Conservation (phyloP, 1,140 invertebrate genomes). For the Galleria mellonella region DNA sequence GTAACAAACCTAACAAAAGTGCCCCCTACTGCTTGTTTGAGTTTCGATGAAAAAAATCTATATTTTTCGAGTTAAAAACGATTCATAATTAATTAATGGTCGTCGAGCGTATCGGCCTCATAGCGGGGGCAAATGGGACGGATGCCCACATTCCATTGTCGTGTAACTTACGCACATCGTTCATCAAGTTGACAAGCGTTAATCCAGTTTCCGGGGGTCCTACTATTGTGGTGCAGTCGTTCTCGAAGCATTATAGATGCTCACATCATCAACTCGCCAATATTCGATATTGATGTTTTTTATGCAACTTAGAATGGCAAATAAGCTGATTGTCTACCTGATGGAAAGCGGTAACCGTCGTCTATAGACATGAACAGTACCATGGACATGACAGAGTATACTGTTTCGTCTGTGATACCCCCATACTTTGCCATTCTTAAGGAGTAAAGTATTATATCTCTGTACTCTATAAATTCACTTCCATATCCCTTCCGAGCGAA, state of each 20-base stretch:
- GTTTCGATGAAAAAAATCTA: not conserved
- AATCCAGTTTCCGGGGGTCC: slow-evolving; percentile 63
- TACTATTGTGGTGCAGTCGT: slow-evolving; percentile 26
- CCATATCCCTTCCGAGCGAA: too few species aligned
- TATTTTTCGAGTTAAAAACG: slow-evolving; percentile 14
- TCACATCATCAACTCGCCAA: not conserved
- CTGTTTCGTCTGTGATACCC: too few species aligned
- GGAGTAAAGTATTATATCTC: too few species aligned
- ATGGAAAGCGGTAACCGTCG: too few species aligned
- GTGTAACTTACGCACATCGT: slow-evolving; percentile 69
- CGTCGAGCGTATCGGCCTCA: slow-evolving; percentile 46
- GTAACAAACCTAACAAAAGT: too few species aligned
- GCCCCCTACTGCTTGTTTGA: too few species aligned
- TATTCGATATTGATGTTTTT: not conserved
- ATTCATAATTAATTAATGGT: slow-evolving; percentile 61
- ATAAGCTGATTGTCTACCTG: too few species aligned
- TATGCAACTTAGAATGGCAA: too few species aligned
- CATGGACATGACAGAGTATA: too few species aligned
- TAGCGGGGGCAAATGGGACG: slow-evolving; percentile 42
- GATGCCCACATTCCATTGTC: slow-evolving; percentile 67
- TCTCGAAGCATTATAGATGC: slow-evolving; percentile 9
- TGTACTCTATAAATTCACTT: too few species aligned
- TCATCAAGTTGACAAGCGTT: slow-evolving; percentile 72
- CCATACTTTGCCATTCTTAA: too few species aligned
- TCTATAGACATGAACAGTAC: too few species aligned